Evolutionary conservation across 2,888 invertebrate genomes (phyloP), one percentile per base, ranked within the genome.

Genomic region (Hemithea aestivaria): DNA sequence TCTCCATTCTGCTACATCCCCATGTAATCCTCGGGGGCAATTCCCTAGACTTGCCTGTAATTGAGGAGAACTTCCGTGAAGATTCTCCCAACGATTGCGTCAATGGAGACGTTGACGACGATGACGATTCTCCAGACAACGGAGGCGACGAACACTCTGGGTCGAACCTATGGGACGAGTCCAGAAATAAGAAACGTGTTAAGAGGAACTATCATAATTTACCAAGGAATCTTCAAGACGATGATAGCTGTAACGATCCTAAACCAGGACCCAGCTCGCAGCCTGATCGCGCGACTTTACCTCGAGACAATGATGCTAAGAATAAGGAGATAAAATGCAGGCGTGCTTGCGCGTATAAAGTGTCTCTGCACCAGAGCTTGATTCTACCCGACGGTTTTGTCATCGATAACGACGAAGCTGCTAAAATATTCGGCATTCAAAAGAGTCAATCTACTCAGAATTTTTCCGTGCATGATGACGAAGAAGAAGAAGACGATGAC

Each of bases 1-100:
- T 84, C 0, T 84, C 84, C 2, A 72, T 81, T 2, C 48, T 84
- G 5, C 59, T 84, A 0, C 81, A 84, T 30, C 82, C 81, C 0
- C 69, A 71, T 40, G 65, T 77, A 1, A 60, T 79, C 0, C 58
- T 60, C 0, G 69, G 75, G 8, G 81, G 81, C 0, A 63, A 70
- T 1, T 83, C 83, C 0, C 57, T 82, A 1, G 82, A 83, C 40
- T 48, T 83, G 20, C 82, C 82, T 0, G 73, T 73, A 6, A 80
- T 80, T 7, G 64, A 66, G 0, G 82, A 81, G 34, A 70, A 73
- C 30, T 44, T 56, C 2, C 54, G 62, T 2, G 79, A 80, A 22
- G 79, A 78, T 12, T 52, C 63, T 0, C 25, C 41, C 0, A 20
- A 41, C 1, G 52, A 66, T 0, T 64, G 61, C 0, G 74, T 31